Conservation (phyloP, 2,888 invertebrate genomes). For the Empis livida region DNA sequence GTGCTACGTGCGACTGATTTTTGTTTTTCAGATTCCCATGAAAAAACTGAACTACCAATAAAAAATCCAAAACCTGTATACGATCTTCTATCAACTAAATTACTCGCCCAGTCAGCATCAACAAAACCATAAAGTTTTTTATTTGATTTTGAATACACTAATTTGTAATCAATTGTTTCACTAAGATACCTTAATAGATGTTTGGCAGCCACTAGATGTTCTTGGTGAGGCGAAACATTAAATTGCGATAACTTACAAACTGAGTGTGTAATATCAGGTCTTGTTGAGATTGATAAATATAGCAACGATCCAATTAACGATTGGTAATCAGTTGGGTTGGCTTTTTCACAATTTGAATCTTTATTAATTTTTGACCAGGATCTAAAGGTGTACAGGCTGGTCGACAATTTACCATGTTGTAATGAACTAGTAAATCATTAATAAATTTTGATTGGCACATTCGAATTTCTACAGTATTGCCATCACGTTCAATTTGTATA, state of each 20-base stretch:
- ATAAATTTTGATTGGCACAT: constrained; percentile 1
- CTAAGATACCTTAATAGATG: constrained; percentile 6
- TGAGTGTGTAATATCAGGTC: constrained; percentile 6
- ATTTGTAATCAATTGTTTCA: constrained; percentile 1
- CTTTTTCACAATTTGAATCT: not conserved
- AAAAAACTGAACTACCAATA: constrained; percentile 2
- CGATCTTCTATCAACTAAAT: constrained; percentile 5
- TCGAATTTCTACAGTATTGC: not conserved
- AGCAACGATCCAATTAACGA: constrained; percentile 7
- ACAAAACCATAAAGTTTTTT: constrained; percentile 3
- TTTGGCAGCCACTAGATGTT: constrained; percentile 4
- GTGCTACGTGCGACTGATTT: constrained; percentile 6
- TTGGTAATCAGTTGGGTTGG: constrained; percentile 1
- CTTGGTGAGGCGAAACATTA: constrained; percentile 2
- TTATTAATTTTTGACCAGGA: not conserved
- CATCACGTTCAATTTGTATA: not conserved
- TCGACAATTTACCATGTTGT: constrained; percentile 1
- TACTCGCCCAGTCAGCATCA: constrained; percentile 7
- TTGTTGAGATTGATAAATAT: constrained; percentile 5
- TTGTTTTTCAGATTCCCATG: constrained; percentile 9
- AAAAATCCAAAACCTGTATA: constrained; percentile 8
- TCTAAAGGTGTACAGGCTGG: constrained; percentile 7
- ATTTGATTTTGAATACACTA: constrained; percentile 3
- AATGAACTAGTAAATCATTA: not conserved
- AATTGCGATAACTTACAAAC: constrained; percentile 4